Conservation (phyloP, 2,888 invertebrate species). For the Tetropium fuscum region DNA sequence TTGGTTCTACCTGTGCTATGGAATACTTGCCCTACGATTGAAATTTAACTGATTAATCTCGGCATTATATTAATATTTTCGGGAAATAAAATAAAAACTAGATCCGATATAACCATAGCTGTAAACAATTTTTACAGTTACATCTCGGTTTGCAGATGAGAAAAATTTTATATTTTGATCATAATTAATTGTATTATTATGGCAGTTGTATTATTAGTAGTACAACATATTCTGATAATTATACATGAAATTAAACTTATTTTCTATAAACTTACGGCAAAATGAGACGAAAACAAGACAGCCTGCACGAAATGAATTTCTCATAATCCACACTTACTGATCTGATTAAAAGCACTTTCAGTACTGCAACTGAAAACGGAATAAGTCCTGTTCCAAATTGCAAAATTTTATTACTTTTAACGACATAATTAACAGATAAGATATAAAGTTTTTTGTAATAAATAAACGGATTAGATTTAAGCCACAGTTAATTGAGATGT, state of each 20-base stretch:
- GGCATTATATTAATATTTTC: no score
- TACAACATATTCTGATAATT: no score
- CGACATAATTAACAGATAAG: slow-evolving; percentile 12
- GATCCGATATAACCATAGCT: no score
- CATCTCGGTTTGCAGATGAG: no score
- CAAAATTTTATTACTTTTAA: slow-evolving; percentile 9
- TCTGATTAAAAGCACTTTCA: neutral
- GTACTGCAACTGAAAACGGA: neutral
- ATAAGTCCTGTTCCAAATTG: slow-evolving; percentile 8
- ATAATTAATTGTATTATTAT: no score
- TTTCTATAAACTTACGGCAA: slow-evolving; percentile 6
- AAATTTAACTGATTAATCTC: no score
- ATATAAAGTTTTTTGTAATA: slow-evolving; percentile 5
- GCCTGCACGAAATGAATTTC: neutral
- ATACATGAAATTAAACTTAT: neutral
- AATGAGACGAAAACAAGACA: slow-evolving; percentile 3
- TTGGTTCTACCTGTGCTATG: no score
- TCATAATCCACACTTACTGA: slow-evolving; percentile 18
- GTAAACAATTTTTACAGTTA: no score
- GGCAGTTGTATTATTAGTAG: no score
- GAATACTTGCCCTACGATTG: no score
- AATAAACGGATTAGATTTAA: slow-evolving; percentile 18
- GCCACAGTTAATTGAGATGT: slow-evolving; percentile 10
- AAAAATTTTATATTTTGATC: no score
- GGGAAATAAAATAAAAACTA: no score